Percentiles rank a stretch among this genome's conserved stretches.
Evolutionary conservation across 1,140 invertebrate genomes (phyloP).

Genomic region (Caenorhabditis elegans): WBcel235 BX284602.5:7754001-7754500

Average conservation of each 20-base stretch:
- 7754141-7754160: too few species aligned
- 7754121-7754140: too few species aligned
- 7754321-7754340: neutral
- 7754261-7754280: neutral
- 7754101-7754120: too few species aligned
- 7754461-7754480: neutral
- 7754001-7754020: too few species aligned
- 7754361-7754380: neutral
- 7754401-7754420: neutral
- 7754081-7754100: too few species aligned
- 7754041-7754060: too few species aligned
- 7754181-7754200: neutral
- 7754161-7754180: too few species aligned
- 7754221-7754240: neutral
- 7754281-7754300: neutral
- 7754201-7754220: neutral
- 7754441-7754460: neutral
- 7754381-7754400: neutral
- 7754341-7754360: neutral
- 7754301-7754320: neutral
- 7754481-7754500: neutral
- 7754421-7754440: neutral
- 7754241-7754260: neutral
- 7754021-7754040: too few species aligned
- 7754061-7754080: too few species aligned